phyloP scores from a whole-genome alignment of 2,888 invertebrate species.

The Xestia sexstrigata region DNA sequence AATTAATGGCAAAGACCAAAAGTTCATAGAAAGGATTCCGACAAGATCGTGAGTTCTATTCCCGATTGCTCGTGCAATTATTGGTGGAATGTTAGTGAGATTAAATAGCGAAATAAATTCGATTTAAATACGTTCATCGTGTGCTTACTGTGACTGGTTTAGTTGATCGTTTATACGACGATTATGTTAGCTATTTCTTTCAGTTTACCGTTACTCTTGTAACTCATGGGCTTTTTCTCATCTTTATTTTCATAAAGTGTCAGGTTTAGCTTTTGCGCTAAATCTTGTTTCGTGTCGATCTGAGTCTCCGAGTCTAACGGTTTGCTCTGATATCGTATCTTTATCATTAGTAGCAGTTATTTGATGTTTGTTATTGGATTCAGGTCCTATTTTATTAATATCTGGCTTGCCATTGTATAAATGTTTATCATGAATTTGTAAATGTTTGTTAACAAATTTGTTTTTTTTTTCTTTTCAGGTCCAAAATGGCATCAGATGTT shows the following conservation, averaged over 20 bases:
- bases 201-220: constrained; percentile 26
- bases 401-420: neutral
- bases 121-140: constrained; percentile 58
- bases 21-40: constrained; percentile 59
- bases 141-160: constrained; percentile 54
- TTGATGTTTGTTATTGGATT: constrained; percentile 1
- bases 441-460: constrained; percentile 3
- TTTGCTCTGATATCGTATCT: constrained; percentile 9
- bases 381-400: neutral
- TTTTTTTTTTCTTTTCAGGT: constrained; percentile 80
- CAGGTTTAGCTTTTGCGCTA: constrained; percentile 19
- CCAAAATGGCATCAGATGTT: constrained; percentile 86
- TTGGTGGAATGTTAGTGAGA: constrained; percentile 54
- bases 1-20: constrained; percentile 60
- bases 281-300: constrained; percentile 13
- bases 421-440: neutral
- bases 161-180: constrained; percentile 37
- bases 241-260: constrained; percentile 25
- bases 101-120: constrained; percentile 61
- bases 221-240: constrained; percentile 6
- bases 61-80: constrained; percentile 60
- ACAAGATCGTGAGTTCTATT: constrained; percentile 56
- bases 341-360: constrained; percentile 17
- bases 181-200: constrained; percentile 46
- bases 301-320: neutral